Evolutionary conservation across 2,797 vertebrate species (phyloP).

Genomic region (Sibirionetta formosa): DNA sequence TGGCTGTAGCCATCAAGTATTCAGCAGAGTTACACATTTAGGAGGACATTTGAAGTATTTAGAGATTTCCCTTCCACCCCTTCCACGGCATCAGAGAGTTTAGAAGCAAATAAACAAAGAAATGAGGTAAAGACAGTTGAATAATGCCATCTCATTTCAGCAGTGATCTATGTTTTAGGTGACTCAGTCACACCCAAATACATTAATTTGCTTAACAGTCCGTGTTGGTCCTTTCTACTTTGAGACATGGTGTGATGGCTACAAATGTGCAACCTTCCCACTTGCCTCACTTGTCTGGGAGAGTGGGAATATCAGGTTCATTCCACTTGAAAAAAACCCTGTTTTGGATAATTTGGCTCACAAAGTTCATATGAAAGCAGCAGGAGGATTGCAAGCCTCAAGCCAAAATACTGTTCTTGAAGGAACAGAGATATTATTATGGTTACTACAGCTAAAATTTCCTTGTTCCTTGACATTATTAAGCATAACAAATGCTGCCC

Average conservation of each 20-base stretch:
- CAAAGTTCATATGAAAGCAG: slow-evolving; percentile 60
- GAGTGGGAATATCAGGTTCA: not conserved
- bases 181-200: not conserved
- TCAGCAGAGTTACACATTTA: not conserved
- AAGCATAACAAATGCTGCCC: slow-evolving; percentile 69
- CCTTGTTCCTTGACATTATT: slow-evolving; percentile 72
- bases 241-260: not conserved
- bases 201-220: not conserved
- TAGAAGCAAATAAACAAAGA: slow-evolving; percentile 9
- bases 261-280: not conserved
- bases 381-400: slow-evolving; percentile 53
- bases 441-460: slow-evolving; percentile 73
- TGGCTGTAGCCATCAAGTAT: not conserved
- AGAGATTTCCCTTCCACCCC: not conserved
- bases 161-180: not conserved
- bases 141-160: not conserved
- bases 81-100: not conserved
- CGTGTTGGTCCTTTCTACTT: not conserved
- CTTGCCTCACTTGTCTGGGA: not conserved
- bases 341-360: slow-evolving; percentile 56
- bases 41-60: not conserved
- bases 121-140: not conserved
- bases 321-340: not conserved
- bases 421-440: slow-evolving; percentile 70
- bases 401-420: slow-evolving; percentile 67